Base-by-base conservation (phyloP, 2,113 vertebrate species). In the Chaetorhynchus papuensis region DNA sequence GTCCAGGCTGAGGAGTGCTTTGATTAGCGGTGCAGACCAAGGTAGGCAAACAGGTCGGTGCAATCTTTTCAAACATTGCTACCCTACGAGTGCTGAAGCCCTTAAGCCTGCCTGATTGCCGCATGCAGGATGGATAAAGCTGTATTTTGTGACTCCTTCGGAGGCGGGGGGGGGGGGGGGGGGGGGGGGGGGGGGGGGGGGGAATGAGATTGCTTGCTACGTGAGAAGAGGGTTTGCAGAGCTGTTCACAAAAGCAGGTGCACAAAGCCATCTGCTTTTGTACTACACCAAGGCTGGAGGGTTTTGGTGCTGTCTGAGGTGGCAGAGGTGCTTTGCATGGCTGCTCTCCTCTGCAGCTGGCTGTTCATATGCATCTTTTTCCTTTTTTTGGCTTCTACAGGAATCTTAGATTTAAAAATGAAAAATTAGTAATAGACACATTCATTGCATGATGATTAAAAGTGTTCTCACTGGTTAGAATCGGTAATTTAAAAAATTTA, bases 41-140 rank as follows among this genome's bases (percentile, higher is more conserved):
- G 49, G 69, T 9, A 59, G 56, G 64, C 78, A 90, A 74, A 88
- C 49, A 60, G 60, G 52, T 42, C 1, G 2, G 79, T 6, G 3
- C 56, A 6, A 39, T 56, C 71, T 95, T 87, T 95, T 83, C 49
- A 70, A 78, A 68, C 53, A 42, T 33, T 90, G 72, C 92, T 78
- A 14, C 92, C 50, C 50, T 92, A 26, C 3, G 20, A 95, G 80
- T 24, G 77, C 49, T 41, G 71, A 83, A 96, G 78, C 57, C 92
- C 53, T 95, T 92, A 90, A 86, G 76, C 87, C 80, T 86, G 90
- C 74, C 90, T 95, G 94, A 96, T 97, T 94, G 83, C 90, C 2
- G 33, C 89, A 41, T 59, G 69, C 63, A 61, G 57, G 37, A 60
- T 91, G 91, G 94, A 93, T 96, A 94, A 96, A 95, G 90, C 93